These are phyloP conservation scores for Apocrypta bakeri DNA, from an alignment of 1,140 invertebrate species.

Conservation along the genomic window DNA sequence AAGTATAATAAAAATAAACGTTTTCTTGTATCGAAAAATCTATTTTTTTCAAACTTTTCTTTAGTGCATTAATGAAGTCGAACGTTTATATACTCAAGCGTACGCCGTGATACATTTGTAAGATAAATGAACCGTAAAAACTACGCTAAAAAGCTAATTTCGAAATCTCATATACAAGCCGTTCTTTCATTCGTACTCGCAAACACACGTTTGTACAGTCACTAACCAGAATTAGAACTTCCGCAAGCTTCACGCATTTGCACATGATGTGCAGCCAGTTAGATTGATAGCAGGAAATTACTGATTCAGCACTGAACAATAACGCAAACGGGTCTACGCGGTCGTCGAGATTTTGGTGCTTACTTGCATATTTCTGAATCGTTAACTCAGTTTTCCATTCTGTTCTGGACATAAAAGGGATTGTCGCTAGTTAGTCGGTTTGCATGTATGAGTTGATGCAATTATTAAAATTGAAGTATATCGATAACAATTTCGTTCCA, in stretches of 20 bases:
- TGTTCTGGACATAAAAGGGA: no score
- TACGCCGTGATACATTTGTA: not conserved
- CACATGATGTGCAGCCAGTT: not conserved
- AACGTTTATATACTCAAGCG: not conserved
- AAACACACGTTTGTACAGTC: not conserved
- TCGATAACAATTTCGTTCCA: no score
- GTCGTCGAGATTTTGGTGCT: not conserved
- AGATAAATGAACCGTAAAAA: no score
- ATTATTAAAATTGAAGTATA: no score
- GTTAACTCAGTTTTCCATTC: no score
- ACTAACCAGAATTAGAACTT: not conserved
- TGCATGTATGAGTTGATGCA: no score
- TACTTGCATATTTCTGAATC: no score
- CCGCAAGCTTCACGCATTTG: not conserved
- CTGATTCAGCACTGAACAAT: not conserved
- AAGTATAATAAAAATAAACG: no score
- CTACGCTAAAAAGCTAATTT: no score
- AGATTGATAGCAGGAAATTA: conserved; percentile 17
- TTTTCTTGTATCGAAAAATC: no score
- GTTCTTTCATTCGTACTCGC: not conserved
- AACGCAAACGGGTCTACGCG: not conserved
- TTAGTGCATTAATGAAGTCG: not conserved
- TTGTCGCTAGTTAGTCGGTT: no score
- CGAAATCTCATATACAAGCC: not conserved
- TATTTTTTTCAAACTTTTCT: no score